Base-by-base conservation (phyloP, 2,888 invertebrate species). In the Sthenelais limicola region DNA sequence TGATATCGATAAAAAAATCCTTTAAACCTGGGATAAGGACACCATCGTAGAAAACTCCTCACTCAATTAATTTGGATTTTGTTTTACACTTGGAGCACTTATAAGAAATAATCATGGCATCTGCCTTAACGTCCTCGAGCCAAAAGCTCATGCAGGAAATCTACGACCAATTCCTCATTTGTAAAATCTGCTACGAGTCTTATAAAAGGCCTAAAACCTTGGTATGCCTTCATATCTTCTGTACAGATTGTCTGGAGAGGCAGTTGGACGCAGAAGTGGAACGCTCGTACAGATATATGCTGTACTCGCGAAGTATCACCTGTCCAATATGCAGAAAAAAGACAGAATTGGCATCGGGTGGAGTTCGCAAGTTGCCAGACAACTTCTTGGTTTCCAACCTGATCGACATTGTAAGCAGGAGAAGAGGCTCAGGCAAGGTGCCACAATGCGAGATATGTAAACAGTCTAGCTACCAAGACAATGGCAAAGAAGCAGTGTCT, bases 161-260 rank as follows among this genome's bases (percentile, higher is more conserved):
- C 56, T 83, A 80, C 68, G 86, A 86, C 71, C 86, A 87, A 78
- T 87, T 87, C 78, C 79, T 87, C 58, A 80, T 83, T 68, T 87
- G 87, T 73, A 87, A 86, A 73, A 83, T 87, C 51, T 87, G 87
- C 74, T 80, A 81, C 54, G 86, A 86, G 75, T 79, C 82, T 4
- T 86, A 83, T 76, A 83, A 80, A 56, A 80, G 82, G 12, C 87
- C 87, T n/a, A 87, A 87, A 76, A 86, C 86, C 4, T 77, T 87
- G 28, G 72, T 78, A 1, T 87, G 87, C 77, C 77, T 86, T 66
- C 87, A 87, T 78, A 86, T 85, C 12, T 87, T 87, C 78, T 87
- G 87, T 73, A 73, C 78, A 18, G 80, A 82, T n/a, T 87, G 87
- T 74, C 78, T 87, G 30, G 85, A 86, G 71, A 82, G 83, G 71